Conservation (phyloP, 2,797 vertebrate genomes). For the Centropyge bicolor region DNA sequence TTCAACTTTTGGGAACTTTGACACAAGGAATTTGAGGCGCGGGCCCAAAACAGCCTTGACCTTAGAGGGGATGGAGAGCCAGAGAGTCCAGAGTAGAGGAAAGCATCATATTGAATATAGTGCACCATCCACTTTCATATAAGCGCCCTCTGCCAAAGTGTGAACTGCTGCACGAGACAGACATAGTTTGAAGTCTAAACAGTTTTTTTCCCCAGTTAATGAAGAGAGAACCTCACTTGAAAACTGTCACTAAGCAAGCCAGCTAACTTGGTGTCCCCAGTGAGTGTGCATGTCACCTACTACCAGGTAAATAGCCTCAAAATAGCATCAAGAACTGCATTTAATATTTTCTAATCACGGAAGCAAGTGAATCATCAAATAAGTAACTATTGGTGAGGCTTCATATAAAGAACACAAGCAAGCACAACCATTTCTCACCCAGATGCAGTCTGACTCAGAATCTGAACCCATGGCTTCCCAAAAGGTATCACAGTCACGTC, state of each 20-base stretch:
- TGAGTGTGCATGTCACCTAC: neutral
- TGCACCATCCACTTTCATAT: neutral
- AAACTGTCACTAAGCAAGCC: neutral
- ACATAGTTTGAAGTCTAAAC: neutral
- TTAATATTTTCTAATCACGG: neutral
- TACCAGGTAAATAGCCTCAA: neutral
- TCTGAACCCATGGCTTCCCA: conserved; percentile 52
- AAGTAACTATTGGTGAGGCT: neutral
- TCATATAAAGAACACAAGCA: conserved; percentile 7
- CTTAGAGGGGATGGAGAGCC: neutral
- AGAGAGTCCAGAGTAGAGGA: neutral
- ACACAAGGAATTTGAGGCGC: neutral
- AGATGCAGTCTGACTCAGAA: conserved; percentile 61
- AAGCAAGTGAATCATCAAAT: neutral
- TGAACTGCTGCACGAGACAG: neutral
- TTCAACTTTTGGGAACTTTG: conserved; percentile 9
- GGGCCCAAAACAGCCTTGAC: neutral
- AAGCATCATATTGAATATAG: neutral
- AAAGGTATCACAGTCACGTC: neutral
- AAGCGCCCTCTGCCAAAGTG: neutral
- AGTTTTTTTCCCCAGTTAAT: neutral
- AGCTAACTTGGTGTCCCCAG: neutral
- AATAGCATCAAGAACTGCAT: neutral
- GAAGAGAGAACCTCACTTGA: neutral
- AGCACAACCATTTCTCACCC: conserved; percentile 61